Evolutionary conservation across 2,797 vertebrate species (phyloP), one percentile per base, ranked within the genome.

Genomic region (Rhinophrynus dorsalis): DNA sequence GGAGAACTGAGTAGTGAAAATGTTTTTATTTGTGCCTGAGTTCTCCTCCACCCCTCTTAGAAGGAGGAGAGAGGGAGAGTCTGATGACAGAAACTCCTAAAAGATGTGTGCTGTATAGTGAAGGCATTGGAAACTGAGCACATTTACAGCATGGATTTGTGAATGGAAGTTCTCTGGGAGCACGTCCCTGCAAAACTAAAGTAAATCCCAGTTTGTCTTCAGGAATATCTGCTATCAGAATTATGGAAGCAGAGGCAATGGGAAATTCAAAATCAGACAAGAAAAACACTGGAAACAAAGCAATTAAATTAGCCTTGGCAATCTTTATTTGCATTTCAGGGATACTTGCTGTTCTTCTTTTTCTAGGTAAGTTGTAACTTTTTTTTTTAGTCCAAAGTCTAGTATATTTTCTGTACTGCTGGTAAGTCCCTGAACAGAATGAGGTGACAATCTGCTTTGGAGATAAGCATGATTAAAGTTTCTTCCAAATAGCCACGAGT

Each of bases 261-360:
- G 83, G 59, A 45, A 77, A 72, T 6, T 35, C 70, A 24, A 79
- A 40, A 42, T 74, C 82, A 0, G 75, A 68, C 45, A 20, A 75
- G 4, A 55, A 75, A 51, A 88, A 71, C 78, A 29, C 45, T n/a
- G 60, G 77, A 76, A 76, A 80, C 85, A 92, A 85, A 74, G 81
- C 88, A 74, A 90, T 90, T 17, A 91, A 84, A 77, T 86, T 93
- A 0, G 90, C 91, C 13, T 89, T 99, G 64, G 90, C 80, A 1
- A 70, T 92, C 74, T 93, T 92, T 29, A 30, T 86, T 15, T 78
- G 85, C 67, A 81, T 90, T 83, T 83, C 80, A 77, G 32, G 91
- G 9, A 81, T 82, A 17, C 85, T 90, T 54, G 84, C 85, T 51
- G 80, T 76, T 0, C 13, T 73, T 0, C 88, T 91, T 27, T 78